Evolutionary conservation across 2,113 vertebrate species (phyloP).

Genomic region (Plotosus lineatus): DNA sequence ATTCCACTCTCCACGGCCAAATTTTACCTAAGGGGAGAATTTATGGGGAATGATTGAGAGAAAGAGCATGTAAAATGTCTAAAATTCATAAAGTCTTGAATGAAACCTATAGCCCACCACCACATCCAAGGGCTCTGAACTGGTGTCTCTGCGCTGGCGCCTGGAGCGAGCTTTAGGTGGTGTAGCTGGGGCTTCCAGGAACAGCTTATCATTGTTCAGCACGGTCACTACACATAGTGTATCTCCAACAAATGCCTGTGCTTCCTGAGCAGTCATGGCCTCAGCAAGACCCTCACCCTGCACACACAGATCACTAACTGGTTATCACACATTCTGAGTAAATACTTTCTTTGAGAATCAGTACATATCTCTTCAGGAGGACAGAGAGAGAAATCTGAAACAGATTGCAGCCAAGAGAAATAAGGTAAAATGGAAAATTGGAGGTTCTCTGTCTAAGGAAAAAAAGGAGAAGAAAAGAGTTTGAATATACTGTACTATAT

Average conservation of each 20-base stretch:
- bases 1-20: constrained; percentile 84
- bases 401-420: too few species aligned
- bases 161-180: constrained; percentile 76
- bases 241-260: constrained; percentile 86
- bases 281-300: constrained; percentile 89
- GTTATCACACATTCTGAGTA: too few species aligned
- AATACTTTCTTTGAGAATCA: too few species aligned
- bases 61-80: background rate
- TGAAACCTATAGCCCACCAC: constrained; percentile 70
- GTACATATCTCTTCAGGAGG: too few species aligned
- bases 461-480: too few species aligned
- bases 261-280: constrained; percentile 88
- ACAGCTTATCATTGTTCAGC: constrained; percentile 85
- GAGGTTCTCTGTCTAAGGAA: too few species aligned
- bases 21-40: constrained; percentile 79
- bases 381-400: too few species aligned
- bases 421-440: too few species aligned
- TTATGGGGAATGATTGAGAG: background rate
- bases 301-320: background rate
- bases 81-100: background rate
- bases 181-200: constrained; percentile 83
- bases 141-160: constrained; percentile 83
- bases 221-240: constrained; percentile 83
- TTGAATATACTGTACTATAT: too few species aligned
- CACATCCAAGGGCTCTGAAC: constrained; percentile 84